Base-by-base conservation (phyloP, 2,888 invertebrate species). In the Geophilus truncorum region DNA sequence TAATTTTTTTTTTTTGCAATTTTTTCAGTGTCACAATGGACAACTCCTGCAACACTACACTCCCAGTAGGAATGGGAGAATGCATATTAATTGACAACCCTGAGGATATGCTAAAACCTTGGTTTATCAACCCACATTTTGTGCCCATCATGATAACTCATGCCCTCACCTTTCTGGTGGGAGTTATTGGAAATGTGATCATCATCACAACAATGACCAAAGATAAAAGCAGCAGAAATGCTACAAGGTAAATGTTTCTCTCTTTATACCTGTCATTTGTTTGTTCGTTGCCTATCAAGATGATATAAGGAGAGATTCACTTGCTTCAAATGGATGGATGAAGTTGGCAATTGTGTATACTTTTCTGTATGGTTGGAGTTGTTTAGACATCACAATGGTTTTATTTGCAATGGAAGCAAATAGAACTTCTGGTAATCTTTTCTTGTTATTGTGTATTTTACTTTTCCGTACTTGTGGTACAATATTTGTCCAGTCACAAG, bases 101-200 rank as follows among this genome's bases (percentile, higher is more conserved):
- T 7, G 83, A 83, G 28, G 84, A 84, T 28, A 83, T 84, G 83
- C 81, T 84, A 32, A 81, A 83, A 81, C 84, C 84, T 1, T 82
- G 81, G 62, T 45, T 82, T 23, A 83, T 82, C 76, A 84, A 84
- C 80, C 78, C 82, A 21, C 77, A 57, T 25, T 84, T 84, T 79
- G 70, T 83, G 10, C 83, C 84, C 6, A 84, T 84, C 34, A 82
- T 84, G 6, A 77, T 83, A 12, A 84, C 84, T 10, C 84, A 84
- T 70, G 82, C 83, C 9, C 78, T 84, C 9, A 84, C 84, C 12
- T 84, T 84, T 80, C 40, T 84, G 15, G 34, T 84, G 9, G 84
- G 84, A 7, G 81, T 83, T 36, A 81, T 83, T 21, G 84, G 84
- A 7, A 84, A 84, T 81, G 81, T 83, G 25, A 81, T 84, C 21